Evolutionary conservation across 2,113 vertebrate genomes (phyloP), one percentile per base, ranked within the genome.

Genomic region (Ctenodactylus gundi): DNA sequence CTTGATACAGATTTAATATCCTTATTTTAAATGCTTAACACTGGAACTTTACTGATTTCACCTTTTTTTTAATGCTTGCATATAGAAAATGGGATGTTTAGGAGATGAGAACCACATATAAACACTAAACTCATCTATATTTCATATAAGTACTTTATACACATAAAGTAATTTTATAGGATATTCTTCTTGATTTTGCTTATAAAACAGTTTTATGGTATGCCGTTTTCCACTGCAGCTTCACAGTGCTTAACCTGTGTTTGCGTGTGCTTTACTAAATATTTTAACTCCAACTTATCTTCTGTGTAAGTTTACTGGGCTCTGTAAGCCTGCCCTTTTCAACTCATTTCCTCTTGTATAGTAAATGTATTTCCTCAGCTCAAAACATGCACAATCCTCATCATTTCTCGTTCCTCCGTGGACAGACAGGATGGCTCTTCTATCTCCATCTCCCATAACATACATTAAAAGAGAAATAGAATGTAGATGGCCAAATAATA

Each of bases 401-500:
- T 4, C 4, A 29, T 77, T 88, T 78, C 31, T 60, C 60, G 75
- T 72, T 72, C 39, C 36, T 46, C 39, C 46, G 17, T 34, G 29
- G 57, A 21, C 57, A 62, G 44, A 41, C 65, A 13, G 3, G 29
- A 10, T 62, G 89, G 34, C 1, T 8, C 31, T 93, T 15, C 21
- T 27, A 91, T 72, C 46, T 41, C 23, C 23, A 41, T 68, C 12
- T 77, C 15, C 68, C 44, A 91, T 53, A 82, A 73, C 31, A 92
- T 88, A 73, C 1, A 81, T 85, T 29, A 88, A 91, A n/a, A 14
- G 9, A 91, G 39, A 77, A 94, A 46, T n/a, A 93, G 39, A 88
- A 68, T 20, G 27, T 39, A 51, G 41, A 7, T 65, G 21, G 46
- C 36, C 44, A 53, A 68, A 83, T 51, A 36, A 55, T 60, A 6